These are phyloP conservation scores for Loris lydekkerianus DNA, from an alignment of 2,797 vertebrate species.

Conservation along the genomic window DNA sequence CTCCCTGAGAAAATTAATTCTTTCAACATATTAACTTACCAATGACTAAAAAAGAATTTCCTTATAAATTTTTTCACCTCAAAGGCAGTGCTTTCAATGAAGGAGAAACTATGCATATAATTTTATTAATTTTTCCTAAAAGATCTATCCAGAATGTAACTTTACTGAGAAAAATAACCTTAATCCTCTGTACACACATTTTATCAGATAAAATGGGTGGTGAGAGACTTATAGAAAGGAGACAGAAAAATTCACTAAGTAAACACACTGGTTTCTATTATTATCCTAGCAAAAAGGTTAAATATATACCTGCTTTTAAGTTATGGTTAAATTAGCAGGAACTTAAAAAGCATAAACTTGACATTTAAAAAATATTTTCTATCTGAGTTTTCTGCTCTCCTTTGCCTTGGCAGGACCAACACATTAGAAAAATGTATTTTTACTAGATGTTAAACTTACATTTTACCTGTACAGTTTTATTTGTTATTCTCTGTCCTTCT, in stretches of 20 bases:
- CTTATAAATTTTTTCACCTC: conserved; percentile 25
- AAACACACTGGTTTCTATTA: background rate
- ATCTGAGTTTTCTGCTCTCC: background rate
- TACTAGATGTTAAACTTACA: background rate
- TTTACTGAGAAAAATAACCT: conserved; percentile 12
- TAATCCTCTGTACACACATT: background rate
- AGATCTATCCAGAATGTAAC: background rate
- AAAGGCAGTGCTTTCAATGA: conserved; percentile 26
- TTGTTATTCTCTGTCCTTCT: background rate
- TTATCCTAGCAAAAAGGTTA: background rate
- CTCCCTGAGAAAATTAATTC: conserved; percentile 8
- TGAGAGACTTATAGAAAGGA: conserved; percentile 11
- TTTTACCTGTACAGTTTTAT: background rate
- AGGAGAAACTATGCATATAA: background rate
- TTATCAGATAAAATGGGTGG: conserved; percentile 1
- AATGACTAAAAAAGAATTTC: conserved; percentile 56
- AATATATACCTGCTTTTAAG: background rate
- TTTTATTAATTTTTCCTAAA: conserved; percentile 42
- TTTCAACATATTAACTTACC: conserved; percentile 2
- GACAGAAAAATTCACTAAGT: background rate
- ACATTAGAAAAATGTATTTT: background rate
- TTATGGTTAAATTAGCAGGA: background rate
- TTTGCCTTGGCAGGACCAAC: background rate
- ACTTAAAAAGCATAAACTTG: background rate
- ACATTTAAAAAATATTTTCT: background rate